Conservation (phyloP, 1,140 invertebrate genomes). For the Leptopilina boulardi region DNA sequence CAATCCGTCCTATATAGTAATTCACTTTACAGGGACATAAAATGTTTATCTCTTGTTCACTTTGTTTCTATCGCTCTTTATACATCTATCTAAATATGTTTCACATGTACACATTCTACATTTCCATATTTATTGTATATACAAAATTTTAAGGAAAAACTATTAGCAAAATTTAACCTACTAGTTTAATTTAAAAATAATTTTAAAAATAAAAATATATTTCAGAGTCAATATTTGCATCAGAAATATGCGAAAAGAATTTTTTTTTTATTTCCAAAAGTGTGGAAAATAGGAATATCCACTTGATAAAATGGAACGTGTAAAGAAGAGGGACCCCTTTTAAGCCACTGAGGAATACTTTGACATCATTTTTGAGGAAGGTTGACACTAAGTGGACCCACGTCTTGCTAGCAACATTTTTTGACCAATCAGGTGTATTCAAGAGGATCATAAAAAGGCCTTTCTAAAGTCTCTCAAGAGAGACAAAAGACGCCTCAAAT, state of each 20-base stretch:
- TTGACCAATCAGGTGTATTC: constrained; percentile 3
- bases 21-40: constrained; percentile 17
- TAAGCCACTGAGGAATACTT: constrained; percentile 1
- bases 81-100: not conserved
- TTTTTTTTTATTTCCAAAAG: too few species aligned
- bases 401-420: not conserved
- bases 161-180: too few species aligned
- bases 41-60: constrained; percentile 13
- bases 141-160: too few species aligned
- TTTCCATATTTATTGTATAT: too few species aligned
- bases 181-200: too few species aligned
- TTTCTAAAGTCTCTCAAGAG: constrained; percentile 30
- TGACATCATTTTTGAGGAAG: constrained; percentile 23
- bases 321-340: not conserved
- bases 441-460: constrained; percentile 15
- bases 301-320: constrained; percentile 9
- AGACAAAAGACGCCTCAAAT: not conserved
- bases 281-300: not conserved
- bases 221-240: not conserved
- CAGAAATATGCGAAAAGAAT: not conserved
- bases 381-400: constrained; percentile 29
- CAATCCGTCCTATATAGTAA: constrained; percentile 7
- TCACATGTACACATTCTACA: not conserved
- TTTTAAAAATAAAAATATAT: too few species aligned
- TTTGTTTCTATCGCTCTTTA: not conserved